Evolutionary conservation across 1,140 invertebrate genomes (phyloP).

Genomic region (Armadillidium nasatum): DNA sequence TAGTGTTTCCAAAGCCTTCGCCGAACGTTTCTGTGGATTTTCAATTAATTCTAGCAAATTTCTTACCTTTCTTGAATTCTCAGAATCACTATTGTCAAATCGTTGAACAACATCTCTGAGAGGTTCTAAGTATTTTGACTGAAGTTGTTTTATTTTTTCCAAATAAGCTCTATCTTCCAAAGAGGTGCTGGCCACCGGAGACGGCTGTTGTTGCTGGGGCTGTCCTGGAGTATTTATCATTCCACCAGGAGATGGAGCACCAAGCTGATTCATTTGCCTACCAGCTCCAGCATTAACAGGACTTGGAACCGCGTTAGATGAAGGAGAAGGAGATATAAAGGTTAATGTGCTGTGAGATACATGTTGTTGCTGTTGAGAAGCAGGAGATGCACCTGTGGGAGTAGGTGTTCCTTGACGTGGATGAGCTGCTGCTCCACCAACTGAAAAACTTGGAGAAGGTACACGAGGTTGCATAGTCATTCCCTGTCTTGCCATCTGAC

Average conservation of each 20-base stretch:
- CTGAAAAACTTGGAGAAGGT: constrained; percentile 38
- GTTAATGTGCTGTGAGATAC: constrained; percentile 7
- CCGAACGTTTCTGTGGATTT: constrained; percentile 69
- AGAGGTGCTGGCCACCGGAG: constrained; percentile 44
- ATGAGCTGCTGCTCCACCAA: constrained; percentile 1
- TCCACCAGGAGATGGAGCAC: constrained; percentile 34
- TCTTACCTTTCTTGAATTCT: constrained; percentile 85
- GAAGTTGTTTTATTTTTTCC: constrained; percentile 81
- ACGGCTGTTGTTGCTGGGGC: constrained; percentile 36
- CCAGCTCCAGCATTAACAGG: constrained; percentile 33
- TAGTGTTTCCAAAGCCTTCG: constrained; percentile 76
- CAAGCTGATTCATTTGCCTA: constrained; percentile 31
- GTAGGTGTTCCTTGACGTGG: constrained; percentile 39
- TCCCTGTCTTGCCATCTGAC: constrained; percentile 23
- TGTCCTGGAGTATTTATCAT: constrained; percentile 43
- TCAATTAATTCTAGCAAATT: constrained; percentile 83
- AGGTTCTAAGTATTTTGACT: constrained; percentile 80
- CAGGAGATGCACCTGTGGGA: constrained; percentile 35
- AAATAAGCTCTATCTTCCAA: constrained; percentile 79
- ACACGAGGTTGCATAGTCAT: constrained; percentile 39
- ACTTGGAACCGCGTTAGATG: constrained; percentile 37
- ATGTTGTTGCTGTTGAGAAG: constrained; percentile 25
- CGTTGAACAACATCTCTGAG: constrained; percentile 77
- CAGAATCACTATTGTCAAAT: constrained; percentile 79
- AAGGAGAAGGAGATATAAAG: constrained; percentile 37